phyloP scores from a whole-genome alignment of 2,797 vertebrate genomes.

The Sebastolobus altivelis region DNA sequence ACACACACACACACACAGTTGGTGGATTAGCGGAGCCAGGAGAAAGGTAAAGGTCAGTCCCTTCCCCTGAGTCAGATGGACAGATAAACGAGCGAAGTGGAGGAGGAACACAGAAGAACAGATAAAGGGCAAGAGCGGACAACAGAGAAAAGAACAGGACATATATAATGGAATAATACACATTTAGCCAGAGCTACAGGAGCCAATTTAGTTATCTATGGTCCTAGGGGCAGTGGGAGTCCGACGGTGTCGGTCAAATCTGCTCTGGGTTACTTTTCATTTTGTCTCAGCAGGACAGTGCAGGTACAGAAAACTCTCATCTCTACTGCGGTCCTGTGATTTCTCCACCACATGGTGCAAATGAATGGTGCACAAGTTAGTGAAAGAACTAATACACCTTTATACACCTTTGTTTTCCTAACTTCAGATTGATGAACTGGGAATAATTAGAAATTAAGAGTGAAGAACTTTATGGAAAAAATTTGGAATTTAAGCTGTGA shows the following conservation, averaged over 20 bases:
- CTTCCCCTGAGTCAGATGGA: conserved; percentile 68
- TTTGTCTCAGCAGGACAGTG: conserved; percentile 46
- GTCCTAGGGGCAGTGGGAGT: conserved; percentile 64
- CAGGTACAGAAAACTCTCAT: conserved; percentile 54
- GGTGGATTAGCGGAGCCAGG: conserved; percentile 56
- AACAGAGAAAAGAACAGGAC: conserved; percentile 67
- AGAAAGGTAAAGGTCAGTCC: conserved; percentile 60
- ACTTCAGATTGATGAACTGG: conserved; percentile 8
- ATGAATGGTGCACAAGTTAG: conserved; percentile 31
- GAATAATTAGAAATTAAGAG: not conserved
- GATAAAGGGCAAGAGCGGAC: conserved; percentile 69
- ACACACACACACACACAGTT: not conserved
- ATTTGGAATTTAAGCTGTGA: not conserved
- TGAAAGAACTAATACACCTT: not conserved
- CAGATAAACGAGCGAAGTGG: conserved; percentile 69
- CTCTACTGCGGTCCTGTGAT: conserved; percentile 3
- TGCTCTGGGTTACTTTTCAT: conserved; percentile 56
- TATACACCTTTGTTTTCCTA: not conserved
- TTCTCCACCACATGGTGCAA: conserved; percentile 13
- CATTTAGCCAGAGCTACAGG: conserved; percentile 67
- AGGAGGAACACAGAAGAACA: conserved; percentile 64
- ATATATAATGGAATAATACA: conserved; percentile 77
- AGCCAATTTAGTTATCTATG: conserved; percentile 74
- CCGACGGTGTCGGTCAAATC: conserved; percentile 52
- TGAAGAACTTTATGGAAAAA: not conserved